These are phyloP conservation scores for Rutpela maculata DNA, from an alignment of 2,888 invertebrate genomes.

Conservation along the genomic window DNA sequence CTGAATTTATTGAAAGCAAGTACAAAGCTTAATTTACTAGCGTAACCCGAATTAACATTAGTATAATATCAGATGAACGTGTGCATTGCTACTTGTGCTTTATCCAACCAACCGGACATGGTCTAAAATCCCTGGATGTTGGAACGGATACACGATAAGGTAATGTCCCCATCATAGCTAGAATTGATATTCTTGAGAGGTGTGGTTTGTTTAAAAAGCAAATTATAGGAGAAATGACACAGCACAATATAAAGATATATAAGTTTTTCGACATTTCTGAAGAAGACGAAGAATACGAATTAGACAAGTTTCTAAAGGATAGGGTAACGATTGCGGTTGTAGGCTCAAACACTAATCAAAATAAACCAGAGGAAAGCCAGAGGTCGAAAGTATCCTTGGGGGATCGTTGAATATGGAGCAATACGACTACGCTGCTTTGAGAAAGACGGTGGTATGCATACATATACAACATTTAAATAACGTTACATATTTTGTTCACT, in stretches of 20 bases:
- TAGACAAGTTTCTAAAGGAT: constrained; percentile 86
- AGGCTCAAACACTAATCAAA: constrained; percentile 96
- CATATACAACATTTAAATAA: constrained; percentile 97
- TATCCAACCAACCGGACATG: constrained; percentile 97
- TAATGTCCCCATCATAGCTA: constrained; percentile 98
- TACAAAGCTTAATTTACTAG: constrained; percentile 98
- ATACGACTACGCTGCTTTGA: constrained; percentile 97
- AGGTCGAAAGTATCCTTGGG: constrained; percentile 98
- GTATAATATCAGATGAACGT: constrained; percentile 91
- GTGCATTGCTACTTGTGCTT: constrained; percentile 99
- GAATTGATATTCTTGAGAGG: constrained; percentile 98
- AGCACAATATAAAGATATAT: constrained; percentile 98
- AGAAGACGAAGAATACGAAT: constrained; percentile 84
- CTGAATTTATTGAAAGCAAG: constrained; percentile 97
- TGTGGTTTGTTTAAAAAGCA: constrained; percentile 97
- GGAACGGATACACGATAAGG: constrained; percentile 98
- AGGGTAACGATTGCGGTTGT: constrained; percentile 98
- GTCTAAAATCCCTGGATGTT: constrained; percentile 96
- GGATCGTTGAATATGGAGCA: constrained; percentile 97
- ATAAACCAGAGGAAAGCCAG: constrained; percentile 90
- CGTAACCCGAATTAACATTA: constrained; percentile 95
- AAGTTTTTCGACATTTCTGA: constrained; percentile 93
- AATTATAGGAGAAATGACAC: constrained; percentile 95
- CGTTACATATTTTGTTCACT: constrained; percentile 96
- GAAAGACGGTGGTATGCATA: constrained; percentile 96